Percentiles rank a stretch among this genome's conserved stretches.
Evolutionary conservation across 2,113 vertebrate species (phyloP).

Genomic region (Raphicerus campestris): DNA sequence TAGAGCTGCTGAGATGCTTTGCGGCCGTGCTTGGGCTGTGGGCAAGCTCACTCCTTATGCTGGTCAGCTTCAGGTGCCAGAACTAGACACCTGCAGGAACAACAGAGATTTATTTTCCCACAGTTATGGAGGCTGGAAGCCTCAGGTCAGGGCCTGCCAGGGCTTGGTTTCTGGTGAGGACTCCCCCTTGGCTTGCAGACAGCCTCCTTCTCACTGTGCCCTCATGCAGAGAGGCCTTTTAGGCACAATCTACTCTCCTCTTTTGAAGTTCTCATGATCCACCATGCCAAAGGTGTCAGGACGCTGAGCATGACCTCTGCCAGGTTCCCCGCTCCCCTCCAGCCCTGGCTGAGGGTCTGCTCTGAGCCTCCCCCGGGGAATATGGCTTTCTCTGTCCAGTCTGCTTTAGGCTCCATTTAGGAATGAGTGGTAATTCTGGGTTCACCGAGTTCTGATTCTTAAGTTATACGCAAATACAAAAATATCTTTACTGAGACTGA

Average conservation of each 20-base stretch:
- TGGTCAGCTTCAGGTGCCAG: too few species aligned
- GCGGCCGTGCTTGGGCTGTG: too few species aligned
- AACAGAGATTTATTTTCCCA: too few species aligned
- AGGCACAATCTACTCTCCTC: too few species aligned
- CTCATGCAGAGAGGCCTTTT: not conserved
- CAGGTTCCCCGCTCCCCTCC: not conserved
- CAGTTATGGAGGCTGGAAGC: too few species aligned
- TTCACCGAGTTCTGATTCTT: not conserved
- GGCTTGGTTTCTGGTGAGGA: too few species aligned
- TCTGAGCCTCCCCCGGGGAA: not conserved
- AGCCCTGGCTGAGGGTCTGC: rapidly evolving
- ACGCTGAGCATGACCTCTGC: too few species aligned
- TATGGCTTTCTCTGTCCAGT: rapidly evolving
- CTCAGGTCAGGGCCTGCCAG: too few species aligned
- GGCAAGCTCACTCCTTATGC: too few species aligned
- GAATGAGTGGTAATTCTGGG: not conserved
- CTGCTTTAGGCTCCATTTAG: not conserved
- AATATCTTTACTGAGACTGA: not conserved
- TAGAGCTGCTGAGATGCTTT: too few species aligned
- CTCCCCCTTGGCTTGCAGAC: not conserved
- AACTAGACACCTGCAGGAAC: too few species aligned
- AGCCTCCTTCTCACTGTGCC: too few species aligned
- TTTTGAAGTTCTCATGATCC: not conserved
- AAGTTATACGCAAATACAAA: rapidly evolving
- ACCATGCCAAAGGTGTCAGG: not conserved